These are phyloP conservation scores for Drosophila mayaguana DNA, from an alignment of 2,888 invertebrate species.

Conservation along the genomic window DNA sequence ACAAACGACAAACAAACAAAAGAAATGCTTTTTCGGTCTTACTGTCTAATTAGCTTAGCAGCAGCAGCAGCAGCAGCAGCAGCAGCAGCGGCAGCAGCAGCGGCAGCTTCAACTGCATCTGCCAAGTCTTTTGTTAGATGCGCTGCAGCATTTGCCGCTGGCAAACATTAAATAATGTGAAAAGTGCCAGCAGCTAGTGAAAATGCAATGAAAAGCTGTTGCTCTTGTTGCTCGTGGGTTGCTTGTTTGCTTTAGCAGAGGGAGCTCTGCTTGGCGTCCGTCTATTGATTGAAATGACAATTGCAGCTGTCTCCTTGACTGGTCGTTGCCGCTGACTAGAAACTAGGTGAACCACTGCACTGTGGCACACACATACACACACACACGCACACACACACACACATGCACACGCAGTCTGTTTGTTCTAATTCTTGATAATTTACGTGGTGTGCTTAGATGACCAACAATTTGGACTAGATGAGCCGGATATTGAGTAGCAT, in stretches of 20 bases:
- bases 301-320: constrained; percentile 53
- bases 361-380: constrained; percentile 28
- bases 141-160: constrained; percentile 42
- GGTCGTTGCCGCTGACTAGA: constrained; percentile 34
- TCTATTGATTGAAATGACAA: constrained; percentile 77
- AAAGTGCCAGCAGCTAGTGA: constrained; percentile 70
- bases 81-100: not conserved
- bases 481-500: constrained; percentile 65
- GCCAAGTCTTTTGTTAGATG: constrained; percentile 40
- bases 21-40: constrained; percentile 67
- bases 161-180: constrained; percentile 76
- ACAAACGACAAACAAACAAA: constrained; percentile 18
- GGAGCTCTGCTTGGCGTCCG: constrained; percentile 49
- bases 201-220: constrained; percentile 76
- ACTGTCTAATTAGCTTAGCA: constrained; percentile 61
- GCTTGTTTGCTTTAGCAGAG: constrained; percentile 53
- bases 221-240: constrained; percentile 24
- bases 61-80: not conserved
- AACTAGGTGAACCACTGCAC: constrained; percentile 77
- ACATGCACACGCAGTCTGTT: constrained; percentile 30
- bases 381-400: constrained; percentile 18
- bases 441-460: constrained; percentile 58
- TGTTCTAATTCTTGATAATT: constrained; percentile 76
- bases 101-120: not conserved
- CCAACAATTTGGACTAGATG: constrained; percentile 58